Evolutionary conservation across 1,140 invertebrate genomes (phyloP).

Genomic region (Aphis craccivora): DNA sequence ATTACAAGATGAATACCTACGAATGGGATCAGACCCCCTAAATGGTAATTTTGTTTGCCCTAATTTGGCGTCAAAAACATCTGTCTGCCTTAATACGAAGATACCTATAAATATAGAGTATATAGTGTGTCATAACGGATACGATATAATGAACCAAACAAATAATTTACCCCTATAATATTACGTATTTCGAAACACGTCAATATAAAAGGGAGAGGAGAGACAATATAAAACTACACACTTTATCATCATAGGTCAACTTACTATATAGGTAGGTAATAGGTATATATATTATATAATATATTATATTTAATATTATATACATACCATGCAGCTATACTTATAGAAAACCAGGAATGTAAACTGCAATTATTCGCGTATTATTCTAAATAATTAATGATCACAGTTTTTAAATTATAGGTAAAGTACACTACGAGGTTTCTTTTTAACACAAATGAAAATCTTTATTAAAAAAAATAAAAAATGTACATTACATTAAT

Average conservation of each 20-base stretch:
- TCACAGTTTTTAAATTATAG: neutral
- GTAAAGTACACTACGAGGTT: neutral
- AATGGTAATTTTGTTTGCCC: slow-evolving; percentile 48
- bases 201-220: neutral
- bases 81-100: slow-evolving; percentile 24
- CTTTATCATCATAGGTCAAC: neutral
- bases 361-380: neutral
- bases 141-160: slow-evolving; percentile 48
- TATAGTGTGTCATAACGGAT: slow-evolving; percentile 33
- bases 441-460: neutral
- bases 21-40: neutral
- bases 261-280: neutral
- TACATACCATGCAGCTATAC: neutral
- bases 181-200: slow-evolving; percentile 27
- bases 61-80: slow-evolving; percentile 48
- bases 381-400: slow-evolving; percentile 34
- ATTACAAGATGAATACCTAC: neutral
- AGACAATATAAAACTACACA: neutral
- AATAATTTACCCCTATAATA: slow-evolving; percentile 34
- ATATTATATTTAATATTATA: neutral
- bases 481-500: slow-evolving; percentile 15
- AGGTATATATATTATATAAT: neutral
- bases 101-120: neutral
- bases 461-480: slow-evolving; percentile 37
- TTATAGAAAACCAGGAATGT: neutral